Base-by-base conservation (phyloP, 2,113 vertebrate species). In the Esox niger region DNA sequence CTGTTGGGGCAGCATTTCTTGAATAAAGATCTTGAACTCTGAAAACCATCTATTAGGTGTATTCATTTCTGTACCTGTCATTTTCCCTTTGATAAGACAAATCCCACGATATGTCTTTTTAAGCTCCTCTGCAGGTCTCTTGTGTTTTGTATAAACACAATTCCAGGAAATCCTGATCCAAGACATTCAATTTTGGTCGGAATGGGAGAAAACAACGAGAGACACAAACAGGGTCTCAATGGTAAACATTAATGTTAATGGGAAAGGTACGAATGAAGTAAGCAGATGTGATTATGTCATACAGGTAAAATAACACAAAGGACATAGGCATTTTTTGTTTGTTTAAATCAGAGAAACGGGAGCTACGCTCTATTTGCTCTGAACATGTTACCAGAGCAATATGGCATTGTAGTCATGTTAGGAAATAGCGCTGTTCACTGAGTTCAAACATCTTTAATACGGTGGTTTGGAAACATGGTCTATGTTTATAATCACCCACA, bases 61-160 rank as follows among this genome's bases (percentile, higher is more conserved):
- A 58, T 43, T 47, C 59, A 58, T 26, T 62, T 78, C 57, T 71
- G 60, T 25, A 33, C 32, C 56, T 74, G 57, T 65, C 74, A 49
- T 33, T 49, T 61, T 33, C 52, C 52, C 66, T 79, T 75, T 73
- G 59, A 82, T 71, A 55, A 62, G 61, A 63, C 32, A 84, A 76
- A 75, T 78, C 75, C 76, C 71, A 69, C 72, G 46, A n/a, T 68
- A 26, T 62, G 35, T 52, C 61, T 70, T 43, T 15, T 43, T 3
- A 1, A 33, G 52, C 30, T 31, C 73, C 69, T 71, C 31, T 64
- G 32, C 43, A 27, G 21, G 27, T 62, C 25, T 21, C 10, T 32
- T 13, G 55, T 60, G 70, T 76, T 71, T 68, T 71, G 64, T 66
- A 63, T 73, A 70, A 75, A 70, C 71, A 69, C 4, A 17, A 13